phyloP scores from a whole-genome alignment of 2,888 invertebrate species.

The Catocala sponsa region DNA sequence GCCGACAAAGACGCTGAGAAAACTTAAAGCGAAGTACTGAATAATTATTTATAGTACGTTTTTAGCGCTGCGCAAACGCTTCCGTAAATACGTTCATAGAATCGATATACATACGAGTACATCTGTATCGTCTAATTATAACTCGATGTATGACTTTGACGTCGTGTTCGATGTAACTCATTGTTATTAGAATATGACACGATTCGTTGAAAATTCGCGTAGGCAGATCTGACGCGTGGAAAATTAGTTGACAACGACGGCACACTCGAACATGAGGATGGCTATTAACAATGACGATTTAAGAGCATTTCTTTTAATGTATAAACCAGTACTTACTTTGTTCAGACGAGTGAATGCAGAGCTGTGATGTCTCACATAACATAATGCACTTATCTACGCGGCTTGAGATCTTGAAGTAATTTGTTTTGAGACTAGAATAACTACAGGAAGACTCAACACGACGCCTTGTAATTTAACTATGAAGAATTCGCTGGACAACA shows the following conservation, averaged over 20 bases:
- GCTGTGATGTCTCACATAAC: slow-evolving; percentile 1
- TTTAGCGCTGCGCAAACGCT: slow-evolving; percentile 49
- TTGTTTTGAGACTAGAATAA: slow-evolving; percentile 3
- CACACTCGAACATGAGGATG: slow-evolving; percentile 44
- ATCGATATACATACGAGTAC: slow-evolving; percentile 46
- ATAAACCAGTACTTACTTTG: slow-evolving; percentile 29
- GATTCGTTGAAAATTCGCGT: slow-evolving; percentile 61
- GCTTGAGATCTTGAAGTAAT: no score
- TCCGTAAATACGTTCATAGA: slow-evolving; percentile 51
- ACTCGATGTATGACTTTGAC: slow-evolving; percentile 53
- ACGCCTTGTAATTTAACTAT: slow-evolving; percentile 4
- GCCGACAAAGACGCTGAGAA: slow-evolving; percentile 32
- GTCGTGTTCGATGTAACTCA: slow-evolving; percentile 52
- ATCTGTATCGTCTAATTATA: slow-evolving; percentile 56
- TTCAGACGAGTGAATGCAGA: not conserved
- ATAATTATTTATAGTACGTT: slow-evolving; percentile 47
- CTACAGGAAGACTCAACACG: slow-evolving; percentile 4
- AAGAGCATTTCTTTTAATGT: slow-evolving; percentile 30
- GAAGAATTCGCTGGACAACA: slow-evolving; percentile 10
- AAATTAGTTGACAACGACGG: slow-evolving; percentile 60
- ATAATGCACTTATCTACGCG: not conserved
- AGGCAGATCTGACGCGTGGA: slow-evolving; percentile 59
- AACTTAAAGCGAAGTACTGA: slow-evolving; percentile 40
- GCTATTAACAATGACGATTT: slow-evolving; percentile 25
- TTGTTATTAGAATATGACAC: slow-evolving; percentile 61